Conservation (phyloP, 2,888 invertebrate genomes). For the Erynnis tages region DNA sequence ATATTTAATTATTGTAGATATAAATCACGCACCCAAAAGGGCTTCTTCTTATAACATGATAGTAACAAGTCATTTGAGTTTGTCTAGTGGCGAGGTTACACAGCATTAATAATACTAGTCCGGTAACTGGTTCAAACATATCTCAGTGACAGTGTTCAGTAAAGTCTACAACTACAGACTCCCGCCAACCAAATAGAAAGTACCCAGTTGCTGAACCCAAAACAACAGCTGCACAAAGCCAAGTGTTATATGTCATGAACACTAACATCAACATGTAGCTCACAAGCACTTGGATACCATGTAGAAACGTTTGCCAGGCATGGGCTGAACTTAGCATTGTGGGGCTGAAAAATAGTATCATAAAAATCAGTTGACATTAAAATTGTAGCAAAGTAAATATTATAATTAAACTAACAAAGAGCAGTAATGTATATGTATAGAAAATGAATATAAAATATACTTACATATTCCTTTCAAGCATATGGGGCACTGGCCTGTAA, state of each 20-base stretch:
- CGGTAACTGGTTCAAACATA: conserved; percentile 36
- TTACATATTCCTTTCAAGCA: conserved; percentile 73
- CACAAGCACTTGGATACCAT: conserved; percentile 93
- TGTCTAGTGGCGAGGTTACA: conserved; percentile 54
- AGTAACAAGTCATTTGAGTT: conserved; percentile 61
- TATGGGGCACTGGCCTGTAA: conserved; percentile 69
- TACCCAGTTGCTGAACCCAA: conserved; percentile 95
- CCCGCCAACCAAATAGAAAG: conserved; percentile 97
- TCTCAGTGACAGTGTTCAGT: conserved; percentile 97
- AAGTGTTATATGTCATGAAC: conserved; percentile 98
- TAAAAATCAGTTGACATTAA: neutral
- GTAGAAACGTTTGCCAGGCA: conserved; percentile 92
- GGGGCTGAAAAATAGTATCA: conserved; percentile 15
- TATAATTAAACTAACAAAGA: neutral
- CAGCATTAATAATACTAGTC: conserved; percentile 53
- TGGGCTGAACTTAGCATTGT: conserved; percentile 93
- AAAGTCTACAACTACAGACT: conserved; percentile 95
- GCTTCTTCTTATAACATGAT: conserved; percentile 67
- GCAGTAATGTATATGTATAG: no score
- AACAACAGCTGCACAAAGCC: conserved; percentile 94
- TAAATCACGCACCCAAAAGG: conserved; percentile 48
- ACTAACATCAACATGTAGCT: conserved; percentile 97
- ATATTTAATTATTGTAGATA: conserved; percentile 64
- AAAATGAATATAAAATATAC: conserved; percentile 32
- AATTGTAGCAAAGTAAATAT: neutral